Base-by-base conservation (phyloP, 2,888 invertebrate species). In the Disparrhopalites patrizii region DNA sequence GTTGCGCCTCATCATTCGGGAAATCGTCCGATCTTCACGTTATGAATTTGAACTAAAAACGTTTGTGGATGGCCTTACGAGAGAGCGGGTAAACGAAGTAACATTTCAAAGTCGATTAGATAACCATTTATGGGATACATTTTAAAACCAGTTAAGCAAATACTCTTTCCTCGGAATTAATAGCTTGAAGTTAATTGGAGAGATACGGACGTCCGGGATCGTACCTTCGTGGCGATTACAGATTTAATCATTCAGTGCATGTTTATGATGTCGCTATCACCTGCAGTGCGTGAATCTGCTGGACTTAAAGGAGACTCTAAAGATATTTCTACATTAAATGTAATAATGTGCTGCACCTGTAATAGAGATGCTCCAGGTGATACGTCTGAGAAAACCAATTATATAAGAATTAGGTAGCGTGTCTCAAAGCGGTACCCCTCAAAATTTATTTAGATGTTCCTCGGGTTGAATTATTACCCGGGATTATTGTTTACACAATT, bases 201-300 rank as follows among this genome's bases (percentile, higher is more conserved):
- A 28, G 69, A 69, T 54, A 62, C 54, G 18, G 73, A 72, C 50
- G 43, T 65, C 28, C 58, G 69, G 75, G 94, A 96, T 76, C 85
- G 93, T 38, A 88, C 93, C 70, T 92, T 95, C 78, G 81, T 86
- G 25, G 87, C 91, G 0, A 83, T 94, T 57, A 87, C 88, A 0
- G 97, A 97, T 79, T 81, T 98, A 68, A 84, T 93, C 55, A 88
- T 91, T 72, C 85, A 94, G 76, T 90, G 90, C 77, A 89, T 93
- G 83, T 84, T 93, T 76, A 82, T 96, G 68, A 82, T 96, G 68
- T 87, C 90, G 10, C 88, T 92, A 71, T 86, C 86, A 27, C 89
- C 91, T 0, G 83, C 85, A 76, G 86, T 89, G 0, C 82, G 86
- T 60, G 91, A 91, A 77, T 87, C 87, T 0, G 83, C 84, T 0